Conservation (phyloP, 2,113 vertebrate species). For the Mirounga angustirostris region DNA sequence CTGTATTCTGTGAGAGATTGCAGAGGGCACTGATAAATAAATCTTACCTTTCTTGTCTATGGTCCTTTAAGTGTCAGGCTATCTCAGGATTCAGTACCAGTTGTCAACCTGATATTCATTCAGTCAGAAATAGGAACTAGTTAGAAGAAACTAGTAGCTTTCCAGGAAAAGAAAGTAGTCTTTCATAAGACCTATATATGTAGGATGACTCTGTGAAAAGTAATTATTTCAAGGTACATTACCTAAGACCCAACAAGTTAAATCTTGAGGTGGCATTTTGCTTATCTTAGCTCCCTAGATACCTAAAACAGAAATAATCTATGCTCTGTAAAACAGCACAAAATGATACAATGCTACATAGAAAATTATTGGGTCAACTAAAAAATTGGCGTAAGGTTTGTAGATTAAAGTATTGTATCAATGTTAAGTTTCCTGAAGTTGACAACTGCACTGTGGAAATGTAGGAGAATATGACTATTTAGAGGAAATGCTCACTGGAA, state of each 20-base stretch:
- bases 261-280: not conserved
- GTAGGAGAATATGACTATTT: constrained; percentile 14
- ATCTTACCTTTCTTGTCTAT: not conserved
- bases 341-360: not conserved
- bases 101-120: not conserved
- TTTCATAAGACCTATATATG: not conserved
- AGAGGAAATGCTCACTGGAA: not conserved
- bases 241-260: not conserved
- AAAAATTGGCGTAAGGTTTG: not conserved
- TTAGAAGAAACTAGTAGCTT: not conserved
- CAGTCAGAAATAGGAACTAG: not conserved
- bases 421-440: not conserved
- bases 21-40: constrained; percentile 6
- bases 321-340: not conserved
- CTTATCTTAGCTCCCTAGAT: not conserved
- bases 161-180: not conserved
- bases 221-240: constrained; percentile 19
- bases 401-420: not conserved
- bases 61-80: not conserved
- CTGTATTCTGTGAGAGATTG: not conserved
- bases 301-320: constrained; percentile 23
- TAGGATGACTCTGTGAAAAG: not conserved
- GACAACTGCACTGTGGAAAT: not conserved
- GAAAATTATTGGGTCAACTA: not conserved
- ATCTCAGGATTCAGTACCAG: not conserved